Evolutionary conservation across 1,140 invertebrate genomes (phyloP), one percentile per base, ranked within the genome.

Genomic region (Drosophila melanogaster): DNA sequence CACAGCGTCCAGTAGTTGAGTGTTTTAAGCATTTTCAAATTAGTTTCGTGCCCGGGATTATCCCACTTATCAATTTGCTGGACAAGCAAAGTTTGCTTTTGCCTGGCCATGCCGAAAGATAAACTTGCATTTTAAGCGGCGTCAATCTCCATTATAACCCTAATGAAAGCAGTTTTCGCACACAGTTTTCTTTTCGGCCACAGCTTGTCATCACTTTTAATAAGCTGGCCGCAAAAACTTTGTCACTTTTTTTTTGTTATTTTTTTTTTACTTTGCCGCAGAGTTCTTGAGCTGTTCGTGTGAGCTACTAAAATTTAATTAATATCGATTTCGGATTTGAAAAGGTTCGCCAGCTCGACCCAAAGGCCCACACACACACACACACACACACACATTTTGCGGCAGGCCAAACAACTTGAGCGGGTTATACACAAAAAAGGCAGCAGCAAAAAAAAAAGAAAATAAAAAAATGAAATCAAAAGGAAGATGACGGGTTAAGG

Each of bases 291-390:
- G 79, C 73, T 78, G n/a, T 46, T 64, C 61, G 64, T 71, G 72
- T 67, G 51, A 84, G 81, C 81, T 80, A 85, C 77, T 85, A 85
- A 85, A 85, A 85, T 85, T 85, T 85, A 85, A 85, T 85, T 85
- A 85, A 85, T 85, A 87, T 87, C 79, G 80, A 87, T 89, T 90
- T 89, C 73, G 85, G 84, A 89, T 87, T 84, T 87, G 77, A 84
- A 89, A 87, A 89, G 85, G 77, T 87, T 87, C 49, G 49, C 35
- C 17, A 22, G 38, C 49, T 54, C 24, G 43, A 46, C 77, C 37
- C 55, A 46, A 55, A 50, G 26, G 35, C 49, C 11, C 58, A 43
- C 37, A 56, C 51, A 54, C 33, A 61, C 43, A 43, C 37, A 56
- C 51, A 54, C 33, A 61, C 43, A 62, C 19, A 38, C 50, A 43